Percentiles rank a stretch among this genome's conserved stretches.
phyloP scores from a whole-genome alignment of 2,888 invertebrate genomes.

The Steinernema carpocapsae region DNA sequence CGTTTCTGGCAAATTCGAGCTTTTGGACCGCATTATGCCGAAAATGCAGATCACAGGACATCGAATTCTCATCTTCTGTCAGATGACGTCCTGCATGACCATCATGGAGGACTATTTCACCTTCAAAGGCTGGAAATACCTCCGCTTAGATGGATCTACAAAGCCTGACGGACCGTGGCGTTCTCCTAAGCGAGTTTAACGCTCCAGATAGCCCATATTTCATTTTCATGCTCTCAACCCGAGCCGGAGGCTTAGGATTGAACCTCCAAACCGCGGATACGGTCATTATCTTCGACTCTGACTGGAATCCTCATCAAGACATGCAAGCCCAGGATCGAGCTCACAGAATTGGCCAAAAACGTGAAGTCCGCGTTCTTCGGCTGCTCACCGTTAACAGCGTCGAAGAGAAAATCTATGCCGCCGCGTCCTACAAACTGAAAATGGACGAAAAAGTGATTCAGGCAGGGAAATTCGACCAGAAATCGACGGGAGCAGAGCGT shows the following conservation, averaged over 20 bases:
- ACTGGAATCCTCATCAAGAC: constrained; percentile 99
- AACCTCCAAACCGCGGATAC: constrained; percentile 98
- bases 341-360: constrained; percentile 97
- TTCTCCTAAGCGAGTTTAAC: constrained; percentile 87
- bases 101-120: constrained; percentile 96
- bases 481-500: constrained; percentile 94
- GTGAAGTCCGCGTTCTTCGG: constrained; percentile 91
- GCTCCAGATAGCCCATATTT: constrained; percentile 87
- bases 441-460: constrained; percentile 97
- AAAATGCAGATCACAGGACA: constrained; percentile 90
- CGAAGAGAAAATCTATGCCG: constrained; percentile 95
- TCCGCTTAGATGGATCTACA: constrained; percentile 94
- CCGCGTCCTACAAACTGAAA: constrained; percentile 95
- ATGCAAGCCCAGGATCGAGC: constrained; percentile 99
- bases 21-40: constrained; percentile 93
- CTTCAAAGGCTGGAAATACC: constrained; percentile 84
- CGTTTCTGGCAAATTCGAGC: constrained; percentile 94
- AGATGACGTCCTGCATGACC: constrained; percentile 99
- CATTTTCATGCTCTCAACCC: constrained; percentile 91
- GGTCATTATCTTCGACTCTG: constrained; percentile 97
- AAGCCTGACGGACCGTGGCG: constrained; percentile 97
- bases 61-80: constrained; percentile 96
- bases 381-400: constrained; percentile 99
- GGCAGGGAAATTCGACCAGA: constrained; percentile 99
- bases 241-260: constrained; percentile 84